phyloP scores from a whole-genome alignment of 2,797 vertebrate species.

The Dryobates pubescens region DNA sequence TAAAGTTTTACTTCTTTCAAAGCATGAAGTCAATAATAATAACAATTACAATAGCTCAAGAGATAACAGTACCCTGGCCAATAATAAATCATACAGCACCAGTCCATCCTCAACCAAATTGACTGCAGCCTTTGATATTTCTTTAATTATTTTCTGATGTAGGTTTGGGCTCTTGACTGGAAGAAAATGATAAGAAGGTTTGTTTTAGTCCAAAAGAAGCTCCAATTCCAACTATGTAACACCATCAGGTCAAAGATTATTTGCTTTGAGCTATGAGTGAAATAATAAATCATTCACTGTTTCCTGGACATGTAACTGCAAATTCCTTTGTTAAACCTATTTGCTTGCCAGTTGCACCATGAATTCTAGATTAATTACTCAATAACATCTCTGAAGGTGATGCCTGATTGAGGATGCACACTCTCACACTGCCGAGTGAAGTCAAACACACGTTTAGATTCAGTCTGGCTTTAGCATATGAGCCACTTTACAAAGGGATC shows the following conservation, averaged over 20 bases:
- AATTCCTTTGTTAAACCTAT: constrained; percentile 51
- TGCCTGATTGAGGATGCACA: constrained; percentile 46
- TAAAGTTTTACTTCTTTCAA: constrained; percentile 15
- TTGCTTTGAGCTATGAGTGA: constrained; percentile 50
- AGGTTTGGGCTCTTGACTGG: background rate
- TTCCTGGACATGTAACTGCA: constrained; percentile 38
- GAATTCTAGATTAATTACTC: constrained; percentile 67
- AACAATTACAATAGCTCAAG: background rate
- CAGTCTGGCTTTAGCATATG: constrained; percentile 52
- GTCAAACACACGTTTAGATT: constrained; percentile 37
- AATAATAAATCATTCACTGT: constrained; percentile 57
- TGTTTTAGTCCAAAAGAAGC: constrained; percentile 30
- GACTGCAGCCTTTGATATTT: background rate
- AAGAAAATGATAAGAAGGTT: constrained; percentile 40
- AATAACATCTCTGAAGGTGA: constrained; percentile 25
- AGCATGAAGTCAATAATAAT: constrained; percentile 23
- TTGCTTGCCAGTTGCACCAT: constrained; percentile 40
- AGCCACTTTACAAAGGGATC: constrained; percentile 45
- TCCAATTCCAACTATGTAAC: constrained; percentile 26
- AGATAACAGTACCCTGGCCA: background rate
- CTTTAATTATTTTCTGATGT: constrained; percentile 43
- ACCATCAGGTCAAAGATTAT: background rate
- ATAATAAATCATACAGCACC: constrained; percentile 31
- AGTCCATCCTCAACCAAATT: constrained; percentile 32
- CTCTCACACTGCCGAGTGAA: constrained; percentile 21